These are phyloP conservation scores for Coregonus suidteri DNA, from an alignment of 2,797 vertebrate genomes.

Conservation along the genomic window DNA sequence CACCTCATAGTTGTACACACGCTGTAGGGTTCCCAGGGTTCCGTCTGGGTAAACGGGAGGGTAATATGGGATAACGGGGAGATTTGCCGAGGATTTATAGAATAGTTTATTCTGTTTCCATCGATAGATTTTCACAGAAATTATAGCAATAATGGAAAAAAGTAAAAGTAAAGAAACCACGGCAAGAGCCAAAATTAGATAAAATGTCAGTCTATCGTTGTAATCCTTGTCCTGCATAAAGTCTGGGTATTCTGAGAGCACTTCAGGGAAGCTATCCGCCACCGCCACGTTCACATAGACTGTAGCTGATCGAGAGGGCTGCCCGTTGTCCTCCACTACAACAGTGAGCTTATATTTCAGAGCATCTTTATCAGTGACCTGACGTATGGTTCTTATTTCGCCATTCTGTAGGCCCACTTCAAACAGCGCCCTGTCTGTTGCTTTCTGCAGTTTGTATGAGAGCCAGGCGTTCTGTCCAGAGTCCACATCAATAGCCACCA, in stretches of 20 bases:
- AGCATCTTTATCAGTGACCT: slow-evolving; percentile 67
- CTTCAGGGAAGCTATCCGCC: slow-evolving; percentile 14
- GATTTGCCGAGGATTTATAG: slow-evolving; percentile 20
- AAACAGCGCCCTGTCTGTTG: slow-evolving; percentile 79
- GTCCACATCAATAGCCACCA: slow-evolving; percentile 82
- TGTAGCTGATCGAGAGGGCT: slow-evolving; percentile 9
- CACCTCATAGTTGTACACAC: slow-evolving; percentile 42
- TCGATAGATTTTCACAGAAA: slow-evolving; percentile 28
- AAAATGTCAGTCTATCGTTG: slow-evolving; percentile 13
- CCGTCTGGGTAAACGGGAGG: slow-evolving; percentile 48
- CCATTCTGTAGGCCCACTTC: slow-evolving; percentile 80
- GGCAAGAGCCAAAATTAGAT: slow-evolving; percentile 17
- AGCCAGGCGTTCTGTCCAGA: slow-evolving; percentile 81
- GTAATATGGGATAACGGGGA: slow-evolving; percentile 40
- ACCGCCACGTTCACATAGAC: slow-evolving; percentile 6
- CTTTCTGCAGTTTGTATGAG: slow-evolving; percentile 78
- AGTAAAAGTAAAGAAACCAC: slow-evolving; percentile 27
- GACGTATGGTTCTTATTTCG: slow-evolving; percentile 77
- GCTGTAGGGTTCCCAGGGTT: slow-evolving; percentile 5
- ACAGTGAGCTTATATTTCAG: slow-evolving; percentile 53
- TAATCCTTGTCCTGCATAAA: slow-evolving; percentile 16
- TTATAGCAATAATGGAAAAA: slow-evolving; percentile 17
- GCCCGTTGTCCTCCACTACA: slow-evolving; percentile 48
- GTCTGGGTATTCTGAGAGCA: slow-evolving; percentile 13
- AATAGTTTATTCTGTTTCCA: neutral